Evolutionary conservation across 2,888 invertebrate genomes (phyloP).

Genomic region (Plagiodera versicolora): DNA sequence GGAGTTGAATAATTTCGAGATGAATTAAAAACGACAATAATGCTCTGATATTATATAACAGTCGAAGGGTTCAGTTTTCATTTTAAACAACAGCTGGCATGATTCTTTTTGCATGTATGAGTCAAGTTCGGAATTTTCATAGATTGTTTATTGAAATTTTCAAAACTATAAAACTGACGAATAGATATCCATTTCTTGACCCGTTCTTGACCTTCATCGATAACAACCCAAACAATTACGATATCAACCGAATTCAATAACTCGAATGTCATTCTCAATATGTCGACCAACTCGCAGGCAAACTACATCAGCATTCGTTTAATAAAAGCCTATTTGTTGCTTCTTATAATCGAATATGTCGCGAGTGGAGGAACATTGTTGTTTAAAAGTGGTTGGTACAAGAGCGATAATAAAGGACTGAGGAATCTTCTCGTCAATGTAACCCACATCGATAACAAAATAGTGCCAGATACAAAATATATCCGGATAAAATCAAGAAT

Average conservation of each 20-base stretch:
- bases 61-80: too few species aligned
- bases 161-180: too few species aligned
- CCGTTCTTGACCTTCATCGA: not conserved
- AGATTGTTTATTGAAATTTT: too few species aligned
- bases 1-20: too few species aligned
- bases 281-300: slow-evolving; percentile 5
- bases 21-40: too few species aligned
- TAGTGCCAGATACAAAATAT: slow-evolving; percentile 26
- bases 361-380: slow-evolving; percentile 21
- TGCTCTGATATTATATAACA: too few species aligned
- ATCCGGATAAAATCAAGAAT: slow-evolving; percentile 32
- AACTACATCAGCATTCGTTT: not conserved
- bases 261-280: not conserved
- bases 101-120: too few species aligned
- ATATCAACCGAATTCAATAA: not conserved
- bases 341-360: not conserved
- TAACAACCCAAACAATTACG: not conserved
- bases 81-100: too few species aligned
- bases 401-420: slow-evolving; percentile 22
- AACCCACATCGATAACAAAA: slow-evolving; percentile 23
- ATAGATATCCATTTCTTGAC: not conserved
- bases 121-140: too few species aligned
- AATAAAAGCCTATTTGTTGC: not conserved
- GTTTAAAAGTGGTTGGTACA: slow-evolving; percentile 32
- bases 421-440: slow-evolving; percentile 21